phyloP scores from a whole-genome alignment of 23 tunicate genomes.

The Trididemnum nubilum region DNA sequence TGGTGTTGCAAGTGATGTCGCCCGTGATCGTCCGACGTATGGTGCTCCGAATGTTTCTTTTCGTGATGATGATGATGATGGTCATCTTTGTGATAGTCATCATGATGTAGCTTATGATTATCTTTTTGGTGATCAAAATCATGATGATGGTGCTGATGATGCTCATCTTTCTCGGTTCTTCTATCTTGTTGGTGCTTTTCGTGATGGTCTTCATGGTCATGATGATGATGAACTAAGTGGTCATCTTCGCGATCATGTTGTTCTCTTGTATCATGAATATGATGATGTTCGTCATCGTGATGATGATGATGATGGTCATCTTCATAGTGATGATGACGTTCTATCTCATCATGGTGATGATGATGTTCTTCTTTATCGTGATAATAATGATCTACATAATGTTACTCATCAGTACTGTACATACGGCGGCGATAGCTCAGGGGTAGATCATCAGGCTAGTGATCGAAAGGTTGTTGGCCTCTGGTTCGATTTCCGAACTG shows the following conservation, averaged over 20 bases:
- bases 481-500: too few species aligned
- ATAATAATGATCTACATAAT: neutral
- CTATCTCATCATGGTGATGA: neutral
- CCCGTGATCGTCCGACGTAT: too few species aligned
- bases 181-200: neutral
- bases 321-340: neutral
- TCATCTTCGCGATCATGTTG: neutral
- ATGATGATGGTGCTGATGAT: neutral
- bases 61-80: neutral
- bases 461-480: too few species aligned
- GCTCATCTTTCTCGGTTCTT: neutral
- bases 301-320: constrained; percentile 4
- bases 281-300: neutral
- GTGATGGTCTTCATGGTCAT: neutral
- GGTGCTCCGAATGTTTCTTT: neutral
- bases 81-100: constrained; percentile 14
- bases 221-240: neutral
- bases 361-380: neutral
- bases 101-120: neutral
- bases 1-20: too few species aligned
- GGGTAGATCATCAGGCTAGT: too few species aligned
- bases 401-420: too few species aligned
- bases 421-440: too few species aligned
- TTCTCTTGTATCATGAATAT: neutral
- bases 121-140: neutral